These are phyloP conservation scores for Chromis chromis DNA, from an alignment of 2,797 vertebrate genomes.

Conservation along the genomic window DNA sequence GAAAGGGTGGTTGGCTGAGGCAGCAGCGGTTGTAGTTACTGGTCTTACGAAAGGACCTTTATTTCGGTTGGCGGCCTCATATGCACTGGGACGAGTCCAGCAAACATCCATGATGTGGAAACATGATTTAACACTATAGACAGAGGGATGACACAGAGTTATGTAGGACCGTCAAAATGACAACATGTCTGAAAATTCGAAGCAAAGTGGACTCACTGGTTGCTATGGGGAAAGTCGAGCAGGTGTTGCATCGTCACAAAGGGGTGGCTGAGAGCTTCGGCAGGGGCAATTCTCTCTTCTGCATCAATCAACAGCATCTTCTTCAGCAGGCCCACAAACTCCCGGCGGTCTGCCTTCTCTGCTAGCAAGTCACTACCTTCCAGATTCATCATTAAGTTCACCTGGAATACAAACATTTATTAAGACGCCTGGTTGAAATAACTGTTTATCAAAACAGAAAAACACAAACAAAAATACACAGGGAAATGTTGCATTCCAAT, in stretches of 20 bases:
- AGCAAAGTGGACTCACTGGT: slow-evolving; percentile 88
- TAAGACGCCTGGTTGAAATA: not conserved
- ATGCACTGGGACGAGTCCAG: slow-evolving; percentile 88
- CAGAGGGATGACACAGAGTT: slow-evolving; percentile 17
- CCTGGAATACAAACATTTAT: slow-evolving; percentile 79
- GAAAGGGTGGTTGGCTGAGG: slow-evolving; percentile 89
- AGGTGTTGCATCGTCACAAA: slow-evolving; percentile 99
- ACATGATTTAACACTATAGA: slow-evolving; percentile 94
- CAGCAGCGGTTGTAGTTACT: slow-evolving; percentile 84
- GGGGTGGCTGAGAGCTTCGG: slow-evolving; percentile 92
- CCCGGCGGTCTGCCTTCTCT: slow-evolving; percentile 96
- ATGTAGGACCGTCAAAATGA: slow-evolving; percentile 9
- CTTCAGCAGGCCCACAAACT: slow-evolving; percentile 97
- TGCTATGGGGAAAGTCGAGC: slow-evolving; percentile 98
- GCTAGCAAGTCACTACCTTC: slow-evolving; percentile 97
- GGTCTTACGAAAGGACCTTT: slow-evolving; percentile 92
- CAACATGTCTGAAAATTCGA: not conserved
- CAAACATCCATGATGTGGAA: slow-evolving; percentile 99
- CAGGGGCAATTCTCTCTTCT: slow-evolving; percentile 94
- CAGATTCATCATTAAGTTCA: slow-evolving; percentile 98
- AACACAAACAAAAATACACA: not conserved
- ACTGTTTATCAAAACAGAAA: not conserved
- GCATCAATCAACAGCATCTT: slow-evolving; percentile 98
- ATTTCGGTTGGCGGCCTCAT: slow-evolving; percentile 90
- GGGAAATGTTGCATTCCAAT: not conserved